A percentile compares a stretch with the other conserved stretches of the same genome.
These are phyloP conservation scores for Girardia tigrina DNA, from an alignment of 2,888 invertebrate genomes.

Conservation along the genomic window DNA sequence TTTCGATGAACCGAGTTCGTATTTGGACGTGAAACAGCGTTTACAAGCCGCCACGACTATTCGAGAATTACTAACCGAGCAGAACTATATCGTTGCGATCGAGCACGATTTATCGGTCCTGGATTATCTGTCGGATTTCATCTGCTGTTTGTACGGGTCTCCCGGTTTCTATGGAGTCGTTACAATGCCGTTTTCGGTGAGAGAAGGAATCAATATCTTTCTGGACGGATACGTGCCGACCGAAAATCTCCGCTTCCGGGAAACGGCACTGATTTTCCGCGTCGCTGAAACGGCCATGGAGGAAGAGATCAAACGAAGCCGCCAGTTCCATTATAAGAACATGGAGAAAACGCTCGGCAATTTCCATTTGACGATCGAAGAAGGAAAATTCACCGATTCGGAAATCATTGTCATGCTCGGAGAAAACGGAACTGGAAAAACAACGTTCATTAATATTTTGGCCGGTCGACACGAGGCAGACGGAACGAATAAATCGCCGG, in stretches of 20 bases:
- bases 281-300: conserved; percentile 92
- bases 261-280: conserved; percentile 88
- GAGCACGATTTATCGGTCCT: conserved; percentile 91
- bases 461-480: conserved; percentile 88
- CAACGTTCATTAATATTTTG: conserved; percentile 93
- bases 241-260: conserved; percentile 92
- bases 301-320: conserved; percentile 78
- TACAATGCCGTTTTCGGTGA: no score
- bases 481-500: conserved; percentile 56
- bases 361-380: conserved; percentile 65
- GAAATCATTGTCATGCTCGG: conserved; percentile 87
- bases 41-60: conserved; percentile 88
- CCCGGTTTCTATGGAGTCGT: no score
- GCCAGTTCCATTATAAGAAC: conserved; percentile 80
- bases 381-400: conserved; percentile 93
- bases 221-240: conserved; percentile 98
- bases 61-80: conserved; percentile 72
- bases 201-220: no score
- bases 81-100: conserved; percentile 97
- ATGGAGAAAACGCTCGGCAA: conserved; percentile 62
- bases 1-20: no score
- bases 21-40: conserved; percentile 94
- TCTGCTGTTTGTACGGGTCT: conserved; percentile 93
- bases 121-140: conserved; percentile 95
- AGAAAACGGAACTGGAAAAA: no score